Percentiles rank a stretch among this genome's conserved stretches.
phyloP scores from a whole-genome alignment of 2,888 invertebrate genomes.

The Mystacides longicornis region DNA sequence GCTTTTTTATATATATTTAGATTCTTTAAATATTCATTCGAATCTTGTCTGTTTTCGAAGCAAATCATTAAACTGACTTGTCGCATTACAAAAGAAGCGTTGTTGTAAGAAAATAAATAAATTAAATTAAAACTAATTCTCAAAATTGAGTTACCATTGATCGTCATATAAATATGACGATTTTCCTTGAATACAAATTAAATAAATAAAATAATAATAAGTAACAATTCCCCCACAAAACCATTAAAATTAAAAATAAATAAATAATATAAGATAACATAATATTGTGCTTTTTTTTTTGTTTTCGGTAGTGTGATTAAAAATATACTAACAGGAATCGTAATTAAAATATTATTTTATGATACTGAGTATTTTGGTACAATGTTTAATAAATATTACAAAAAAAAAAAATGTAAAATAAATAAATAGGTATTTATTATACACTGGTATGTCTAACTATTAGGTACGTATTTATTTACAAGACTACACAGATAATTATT shows the following conservation, averaged over 20 bases:
- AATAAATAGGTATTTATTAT: not conserved
- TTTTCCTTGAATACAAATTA: not conserved
- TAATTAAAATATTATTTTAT: not conserved
- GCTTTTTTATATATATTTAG: too few relatives aligned
- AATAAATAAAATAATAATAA: constrained; percentile 2
- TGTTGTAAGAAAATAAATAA: too few relatives aligned
- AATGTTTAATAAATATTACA: not conserved
- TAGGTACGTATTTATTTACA: not conserved
- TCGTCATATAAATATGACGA: constrained; percentile 3
- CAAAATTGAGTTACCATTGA: constrained; percentile 26
- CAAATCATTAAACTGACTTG: too few relatives aligned
- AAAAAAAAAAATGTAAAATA: not conserved
- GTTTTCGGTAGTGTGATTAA: constrained; percentile 5
- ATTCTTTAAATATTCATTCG: too few relatives aligned
- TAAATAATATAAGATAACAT: not conserved
- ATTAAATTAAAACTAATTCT: constrained; percentile 32
- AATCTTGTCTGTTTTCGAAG: too few relatives aligned
- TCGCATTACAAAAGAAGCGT: too few relatives aligned
- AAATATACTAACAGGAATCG: constrained; percentile 3
- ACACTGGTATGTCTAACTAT: not conserved
- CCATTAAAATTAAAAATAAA: not conserved
- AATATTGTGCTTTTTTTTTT: constrained; percentile 6
- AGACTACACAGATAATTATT: not conserved
- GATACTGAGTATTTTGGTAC: constrained; percentile 16
- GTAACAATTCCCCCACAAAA: constrained; percentile 1